Base-by-base conservation (phyloP, 2,113 vertebrate species). In the Gallinago undulata region DNA sequence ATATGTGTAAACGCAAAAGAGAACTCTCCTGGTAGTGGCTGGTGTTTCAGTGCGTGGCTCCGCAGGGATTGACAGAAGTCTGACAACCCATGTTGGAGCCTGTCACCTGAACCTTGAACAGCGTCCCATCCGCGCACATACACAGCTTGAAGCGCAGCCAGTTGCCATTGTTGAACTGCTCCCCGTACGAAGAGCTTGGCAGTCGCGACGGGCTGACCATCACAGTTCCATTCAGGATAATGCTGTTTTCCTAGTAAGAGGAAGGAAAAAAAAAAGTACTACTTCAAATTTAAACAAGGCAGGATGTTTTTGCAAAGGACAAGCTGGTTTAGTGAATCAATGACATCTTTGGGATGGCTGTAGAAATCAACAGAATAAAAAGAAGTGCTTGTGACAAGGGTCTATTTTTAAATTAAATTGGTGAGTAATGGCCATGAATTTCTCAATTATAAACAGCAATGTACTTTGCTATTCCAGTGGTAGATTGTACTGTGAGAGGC, bases 111-210 rank as follows among this genome's bases (percentile, higher is more conserved):
- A 99, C 99, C 81, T 98, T 98, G 97, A 99, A 99, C 55, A 99
- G 98, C 0, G 99, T 99, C 60, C 99, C 99, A 0, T 99, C 99
- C 0, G 99, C 99, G 84, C 99, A 99, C 99, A 99, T 98, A 41
- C 99, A 99, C 13, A 99, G 98, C 98, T 99, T 99, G 98, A 99
- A 99, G 43, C 99, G 98, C 93, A 99, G 98, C 97, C 98, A 97
- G 50, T 98, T 98, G 7, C 98, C 98, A 0, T 98, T 97, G 7
- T 95, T 98, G 12, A 98, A 97, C 74, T 98, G 97, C 7, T 99
- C 98, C 39, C 98, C 98, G 0, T 97, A 76, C 5, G 98, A 97
- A 9, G 98, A 98, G 31, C 98, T 98, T 1, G 99, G 99, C 88
- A 99, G 99, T 50, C 99, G 98, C 0, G 98, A 96, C 0, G 99